A percentile compares a stretch with the other conserved stretches of the same genome.
phyloP scores from a whole-genome alignment of 2,113 vertebrate species.

The Alaudala cheleensis region DNA sequence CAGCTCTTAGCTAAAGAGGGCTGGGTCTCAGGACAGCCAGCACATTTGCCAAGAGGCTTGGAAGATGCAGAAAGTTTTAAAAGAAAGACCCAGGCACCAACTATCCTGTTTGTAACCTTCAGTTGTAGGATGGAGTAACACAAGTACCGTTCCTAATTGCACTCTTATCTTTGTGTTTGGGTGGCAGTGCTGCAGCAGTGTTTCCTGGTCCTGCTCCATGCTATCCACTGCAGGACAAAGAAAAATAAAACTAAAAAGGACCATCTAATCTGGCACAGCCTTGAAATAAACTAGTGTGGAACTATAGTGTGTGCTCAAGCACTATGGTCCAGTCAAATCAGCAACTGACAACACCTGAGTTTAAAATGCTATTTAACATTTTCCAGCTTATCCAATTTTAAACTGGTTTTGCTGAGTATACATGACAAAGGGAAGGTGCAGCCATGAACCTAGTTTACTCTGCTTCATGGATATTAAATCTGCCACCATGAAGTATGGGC shows the following conservation, averaged over 20 bases:
- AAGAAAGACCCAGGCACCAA: neutral
- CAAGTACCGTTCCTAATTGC: neutral
- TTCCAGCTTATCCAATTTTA: neutral
- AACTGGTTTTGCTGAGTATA: neutral
- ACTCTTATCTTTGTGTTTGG: neutral
- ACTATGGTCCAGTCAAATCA: neutral
- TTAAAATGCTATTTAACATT: neutral
- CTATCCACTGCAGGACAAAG: neutral
- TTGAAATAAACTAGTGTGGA: neutral
- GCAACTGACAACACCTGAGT: neutral
- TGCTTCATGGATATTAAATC: neutral
- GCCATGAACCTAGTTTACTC: neutral
- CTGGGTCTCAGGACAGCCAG: neutral
- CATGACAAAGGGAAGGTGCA: neutral
- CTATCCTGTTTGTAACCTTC: neutral
- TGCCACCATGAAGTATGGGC: neutral
- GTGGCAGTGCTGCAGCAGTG: neutral
- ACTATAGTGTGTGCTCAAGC: neutral
- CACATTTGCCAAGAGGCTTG: neutral
- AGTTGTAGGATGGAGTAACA: neutral
- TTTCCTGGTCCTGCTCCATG: neutral
- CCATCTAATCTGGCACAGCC: neutral
- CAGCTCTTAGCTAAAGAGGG: neutral
- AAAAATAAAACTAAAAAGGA: neutral
- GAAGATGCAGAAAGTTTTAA: neutral